Evolutionary conservation across 2,113 vertebrate species (phyloP).

Genomic region (Pterocles burchelli): DNA sequence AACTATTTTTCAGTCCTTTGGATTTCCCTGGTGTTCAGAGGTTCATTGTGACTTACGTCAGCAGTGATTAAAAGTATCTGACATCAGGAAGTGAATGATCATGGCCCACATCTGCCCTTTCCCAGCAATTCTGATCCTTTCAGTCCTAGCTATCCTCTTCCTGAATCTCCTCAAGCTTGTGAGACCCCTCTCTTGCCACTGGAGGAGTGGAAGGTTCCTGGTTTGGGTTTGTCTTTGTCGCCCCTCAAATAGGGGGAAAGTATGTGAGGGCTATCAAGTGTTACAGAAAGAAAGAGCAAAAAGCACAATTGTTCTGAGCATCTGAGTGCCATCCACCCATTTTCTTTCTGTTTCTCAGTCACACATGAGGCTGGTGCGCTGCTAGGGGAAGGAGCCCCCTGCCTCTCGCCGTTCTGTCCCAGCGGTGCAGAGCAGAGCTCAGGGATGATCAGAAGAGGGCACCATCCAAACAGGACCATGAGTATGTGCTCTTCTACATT

Average conservation of each 20-base stretch:
- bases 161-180: neutral
- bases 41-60: neutral
- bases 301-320: neutral
- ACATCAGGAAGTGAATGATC: neutral
- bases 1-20: neutral
- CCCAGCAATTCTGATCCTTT: neutral
- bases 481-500: neutral
- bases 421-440: neutral
- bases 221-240: neutral
- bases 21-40: neutral
- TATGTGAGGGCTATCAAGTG: neutral
- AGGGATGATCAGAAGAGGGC: neutral
- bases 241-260: neutral
- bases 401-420: neutral
- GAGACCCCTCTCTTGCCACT: neutral
- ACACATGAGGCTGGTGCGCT: neutral
- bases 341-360: neutral
- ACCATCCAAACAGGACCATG: fast-evolving
- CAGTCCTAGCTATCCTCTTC: neutral
- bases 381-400: neutral
- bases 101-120: neutral
- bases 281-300: neutral
- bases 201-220: neutral
- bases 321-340: neutral
- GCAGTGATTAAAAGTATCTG: neutral